These are phyloP conservation scores for Rhyzopertha dominica DNA, from an alignment of 1,140 invertebrate genomes.

Conservation along the genomic window DNA sequence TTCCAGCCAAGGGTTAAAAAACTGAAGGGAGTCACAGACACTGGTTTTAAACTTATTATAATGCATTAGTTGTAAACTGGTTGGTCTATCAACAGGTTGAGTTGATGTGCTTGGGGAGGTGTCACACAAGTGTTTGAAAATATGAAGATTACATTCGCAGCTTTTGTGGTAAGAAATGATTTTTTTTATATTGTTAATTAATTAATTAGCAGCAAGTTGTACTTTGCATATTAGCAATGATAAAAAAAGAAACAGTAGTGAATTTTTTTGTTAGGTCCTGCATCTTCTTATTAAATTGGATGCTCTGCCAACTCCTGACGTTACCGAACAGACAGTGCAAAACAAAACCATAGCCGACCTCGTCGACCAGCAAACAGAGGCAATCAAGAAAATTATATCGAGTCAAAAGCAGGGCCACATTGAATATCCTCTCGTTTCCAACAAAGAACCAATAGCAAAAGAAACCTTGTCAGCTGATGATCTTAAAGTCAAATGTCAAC, in stretches of 20 bases:
- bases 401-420: slow-evolving; percentile 15
- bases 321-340: background rate
- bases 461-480: slow-evolving; percentile 23
- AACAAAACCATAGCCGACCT: slow-evolving; percentile 27
- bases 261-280: no score
- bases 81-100: no score
- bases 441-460: slow-evolving; percentile 13
- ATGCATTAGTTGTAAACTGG: slow-evolving; percentile 1
- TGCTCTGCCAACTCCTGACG: no score
- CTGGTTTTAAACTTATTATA: slow-evolving; percentile 36
- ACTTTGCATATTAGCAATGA: no score
- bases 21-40: slow-evolving; percentile 43
- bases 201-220: no score
- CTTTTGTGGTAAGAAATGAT: no score
- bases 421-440: slow-evolving; percentile 15
- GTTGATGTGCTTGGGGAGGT: slow-evolving; percentile 12
- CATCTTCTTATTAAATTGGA: no score
- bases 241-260: no score
- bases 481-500: slow-evolving; percentile 31
- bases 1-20: slow-evolving; percentile 43
- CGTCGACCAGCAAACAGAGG: slow-evolving; percentile 31
- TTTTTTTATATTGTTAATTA: no score
- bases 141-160: no score
- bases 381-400: slow-evolving; percentile 34
- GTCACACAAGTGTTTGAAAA: background rate